Evolutionary conservation across 1,140 invertebrate species (phyloP).

Genomic region (Magallana ariakensis): DNA sequence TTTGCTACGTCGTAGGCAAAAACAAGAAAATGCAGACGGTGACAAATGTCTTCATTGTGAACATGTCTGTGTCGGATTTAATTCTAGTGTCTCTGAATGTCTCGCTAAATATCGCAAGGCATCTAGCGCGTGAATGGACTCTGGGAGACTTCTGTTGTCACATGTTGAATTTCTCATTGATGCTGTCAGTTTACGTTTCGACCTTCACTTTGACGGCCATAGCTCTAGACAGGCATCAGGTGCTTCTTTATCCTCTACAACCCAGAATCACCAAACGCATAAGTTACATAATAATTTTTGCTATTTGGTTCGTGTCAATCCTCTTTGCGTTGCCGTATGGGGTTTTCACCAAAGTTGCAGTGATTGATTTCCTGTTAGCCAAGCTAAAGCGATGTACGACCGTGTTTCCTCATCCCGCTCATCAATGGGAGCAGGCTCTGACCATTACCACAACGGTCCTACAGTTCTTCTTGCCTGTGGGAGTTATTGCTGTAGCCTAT

Average conservation of each 20-base stretch:
- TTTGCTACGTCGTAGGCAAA: slow-evolving; percentile 88
- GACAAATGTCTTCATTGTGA: slow-evolving; percentile 98
- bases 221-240: slow-evolving; percentile 81
- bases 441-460: slow-evolving; percentile 80
- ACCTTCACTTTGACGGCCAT: slow-evolving; percentile 82
- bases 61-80: slow-evolving; percentile 95
- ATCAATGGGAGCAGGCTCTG: slow-evolving; percentile 74
- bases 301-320: slow-evolving; percentile 81
- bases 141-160: slow-evolving; percentile 80
- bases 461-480: slow-evolving; percentile 82
- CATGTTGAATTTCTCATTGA: slow-evolving; percentile 81
- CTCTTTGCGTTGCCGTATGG: slow-evolving; percentile 81
- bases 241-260: slow-evolving; percentile 81
- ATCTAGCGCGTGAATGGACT: slow-evolving; percentile 77
- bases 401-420: slow-evolving; percentile 64
- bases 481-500: slow-evolving; percentile 79
- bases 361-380: slow-evolving; percentile 53
- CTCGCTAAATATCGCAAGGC: slow-evolving; percentile 81
- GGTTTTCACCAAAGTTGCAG: slow-evolving; percentile 76
- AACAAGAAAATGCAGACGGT: slow-evolving; percentile 97
- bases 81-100: slow-evolving; percentile 93
- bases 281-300: slow-evolving; percentile 76
- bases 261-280: slow-evolving; percentile 76
- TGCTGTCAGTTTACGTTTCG: slow-evolving; percentile 81
- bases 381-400: slow-evolving; percentile 75